Percentiles rank a stretch among this genome's conserved stretches.
These are phyloP conservation scores for Geopemphigus sp. DNA, from an alignment of 1,140 invertebrate species.

Conservation along the genomic window DNA sequence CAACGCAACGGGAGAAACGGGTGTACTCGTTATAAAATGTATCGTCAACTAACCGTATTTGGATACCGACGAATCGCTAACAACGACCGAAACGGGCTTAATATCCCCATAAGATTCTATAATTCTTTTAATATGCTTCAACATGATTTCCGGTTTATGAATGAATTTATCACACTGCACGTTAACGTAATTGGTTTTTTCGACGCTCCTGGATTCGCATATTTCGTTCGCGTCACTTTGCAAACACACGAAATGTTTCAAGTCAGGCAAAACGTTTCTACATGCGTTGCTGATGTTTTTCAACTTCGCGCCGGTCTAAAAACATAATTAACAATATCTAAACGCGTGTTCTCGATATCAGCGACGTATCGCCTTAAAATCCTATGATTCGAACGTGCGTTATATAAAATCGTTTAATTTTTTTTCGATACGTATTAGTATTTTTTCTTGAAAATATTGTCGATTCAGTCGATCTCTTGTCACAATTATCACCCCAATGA, in stretches of 20 bases:
- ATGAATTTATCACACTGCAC: slow-evolving; percentile 25
- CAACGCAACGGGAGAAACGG: no score
- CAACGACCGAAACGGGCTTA: slow-evolving; percentile 5
- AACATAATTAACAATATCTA: not conserved
- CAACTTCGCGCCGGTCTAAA: slow-evolving; percentile 16
- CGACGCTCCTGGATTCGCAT: slow-evolving; percentile 21
- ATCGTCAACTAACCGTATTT: slow-evolving; percentile 2
- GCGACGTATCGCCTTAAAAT: no score
- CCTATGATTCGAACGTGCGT: no score
- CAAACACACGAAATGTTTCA: slow-evolving; percentile 39
- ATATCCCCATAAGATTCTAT: not conserved
- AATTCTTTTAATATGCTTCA: not conserved
- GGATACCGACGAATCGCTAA: not conserved
- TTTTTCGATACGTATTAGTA: no score
- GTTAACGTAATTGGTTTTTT: slow-evolving; percentile 5
- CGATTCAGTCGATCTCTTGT: not conserved
- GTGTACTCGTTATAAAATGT: no score
- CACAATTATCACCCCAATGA: not conserved
- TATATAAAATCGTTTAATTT: no score
- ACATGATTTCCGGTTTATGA: slow-evolving; percentile 6
- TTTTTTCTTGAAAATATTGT: no score
- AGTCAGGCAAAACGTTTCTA: slow-evolving; percentile 5
- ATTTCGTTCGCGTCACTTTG: slow-evolving; percentile 45
- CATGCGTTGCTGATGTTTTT: slow-evolving; percentile 20
- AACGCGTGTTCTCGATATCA: no score